A percentile compares a stretch with the other conserved stretches of the same genome.
phyloP scores from a whole-genome alignment of 2,797 vertebrate genomes.

The Xyrichtys novacula region DNA sequence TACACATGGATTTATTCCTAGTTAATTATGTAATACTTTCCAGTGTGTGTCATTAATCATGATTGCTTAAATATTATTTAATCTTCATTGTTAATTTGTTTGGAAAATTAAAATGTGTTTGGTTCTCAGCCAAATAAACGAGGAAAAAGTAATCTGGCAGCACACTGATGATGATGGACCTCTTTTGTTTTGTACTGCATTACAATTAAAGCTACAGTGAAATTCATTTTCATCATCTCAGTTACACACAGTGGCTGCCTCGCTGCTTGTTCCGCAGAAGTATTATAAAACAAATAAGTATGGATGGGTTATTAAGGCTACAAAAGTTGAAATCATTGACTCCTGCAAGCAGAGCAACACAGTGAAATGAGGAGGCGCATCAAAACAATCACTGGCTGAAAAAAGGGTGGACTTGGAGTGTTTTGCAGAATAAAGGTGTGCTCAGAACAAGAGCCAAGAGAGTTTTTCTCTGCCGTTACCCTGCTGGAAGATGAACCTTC shows the following conservation, averaged over 20 bases:
- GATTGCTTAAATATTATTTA: conserved; percentile 5
- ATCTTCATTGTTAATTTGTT: conserved; percentile 17
- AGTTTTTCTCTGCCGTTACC: not conserved
- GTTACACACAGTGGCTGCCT: conserved; percentile 1
- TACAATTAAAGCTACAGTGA: not conserved
- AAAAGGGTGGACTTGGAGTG: no score
- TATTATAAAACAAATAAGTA: not conserved
- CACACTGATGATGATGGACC: conserved; percentile 8
- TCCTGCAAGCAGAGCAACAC: not conserved
- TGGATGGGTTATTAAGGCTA: not conserved
- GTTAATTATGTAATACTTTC: not conserved
- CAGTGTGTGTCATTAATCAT: conserved; percentile 2
- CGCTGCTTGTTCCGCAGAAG: not conserved
- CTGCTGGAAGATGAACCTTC: no score
- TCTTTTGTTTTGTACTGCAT: conserved; percentile 12
- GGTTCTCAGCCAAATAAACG: conserved; percentile 11
- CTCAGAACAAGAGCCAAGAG: not conserved
- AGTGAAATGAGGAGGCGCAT: not conserved
- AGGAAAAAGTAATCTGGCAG: conserved; percentile 25
- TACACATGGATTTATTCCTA: not conserved
- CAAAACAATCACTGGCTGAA: not conserved
- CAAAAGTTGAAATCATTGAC: not conserved
- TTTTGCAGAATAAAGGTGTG: not conserved
- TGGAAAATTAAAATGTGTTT: conserved; percentile 26
- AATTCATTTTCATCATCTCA: not conserved